A percentile compares a stretch with the other conserved stretches of the same genome.
Evolutionary conservation across 2,113 vertebrate species (phyloP).

Genomic region (Hippolais icterina): DNA sequence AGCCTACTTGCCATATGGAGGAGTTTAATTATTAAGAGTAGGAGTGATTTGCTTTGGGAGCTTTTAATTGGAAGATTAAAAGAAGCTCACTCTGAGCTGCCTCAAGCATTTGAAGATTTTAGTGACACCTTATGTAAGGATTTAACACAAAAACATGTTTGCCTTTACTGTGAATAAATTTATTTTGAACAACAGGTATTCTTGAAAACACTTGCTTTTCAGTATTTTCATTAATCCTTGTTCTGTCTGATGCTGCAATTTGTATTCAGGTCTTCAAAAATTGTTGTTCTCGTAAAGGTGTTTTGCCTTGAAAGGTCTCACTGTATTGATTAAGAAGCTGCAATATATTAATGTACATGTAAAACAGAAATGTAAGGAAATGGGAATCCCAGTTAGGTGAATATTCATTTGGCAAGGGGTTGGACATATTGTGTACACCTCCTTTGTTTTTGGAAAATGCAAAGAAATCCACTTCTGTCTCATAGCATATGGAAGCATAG

Average conservation of each 20-base stretch:
- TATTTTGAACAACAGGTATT: neutral
- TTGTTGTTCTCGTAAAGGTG: fast-evolving
- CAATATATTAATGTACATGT: neutral
- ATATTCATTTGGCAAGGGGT: neutral
- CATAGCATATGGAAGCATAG: neutral
- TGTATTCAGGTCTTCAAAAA: neutral
- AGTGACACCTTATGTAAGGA: slow-evolving; percentile 23
- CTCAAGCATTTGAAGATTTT: slow-evolving; percentile 3
- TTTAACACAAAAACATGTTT: neutral
- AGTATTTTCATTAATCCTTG: neutral
- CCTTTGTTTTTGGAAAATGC: neutral
- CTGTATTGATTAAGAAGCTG: neutral
- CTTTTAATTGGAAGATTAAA: slow-evolving; percentile 58
- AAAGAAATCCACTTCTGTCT: neutral
- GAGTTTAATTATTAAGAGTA: slow-evolving; percentile 62
- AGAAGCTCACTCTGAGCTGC: neutral
- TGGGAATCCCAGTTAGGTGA: neutral
- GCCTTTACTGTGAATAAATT: neutral
- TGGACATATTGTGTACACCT: neutral
- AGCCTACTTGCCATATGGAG: slow-evolving; percentile 62
- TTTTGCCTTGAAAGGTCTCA: neutral
- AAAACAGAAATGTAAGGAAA: neutral
- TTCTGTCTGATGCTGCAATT: neutral
- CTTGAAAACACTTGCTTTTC: neutral
- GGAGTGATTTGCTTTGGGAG: slow-evolving; percentile 60